Evolutionary conservation across 2,797 vertebrate genomes (phyloP).

Genomic region (Sciurus carolinensis): DNA sequence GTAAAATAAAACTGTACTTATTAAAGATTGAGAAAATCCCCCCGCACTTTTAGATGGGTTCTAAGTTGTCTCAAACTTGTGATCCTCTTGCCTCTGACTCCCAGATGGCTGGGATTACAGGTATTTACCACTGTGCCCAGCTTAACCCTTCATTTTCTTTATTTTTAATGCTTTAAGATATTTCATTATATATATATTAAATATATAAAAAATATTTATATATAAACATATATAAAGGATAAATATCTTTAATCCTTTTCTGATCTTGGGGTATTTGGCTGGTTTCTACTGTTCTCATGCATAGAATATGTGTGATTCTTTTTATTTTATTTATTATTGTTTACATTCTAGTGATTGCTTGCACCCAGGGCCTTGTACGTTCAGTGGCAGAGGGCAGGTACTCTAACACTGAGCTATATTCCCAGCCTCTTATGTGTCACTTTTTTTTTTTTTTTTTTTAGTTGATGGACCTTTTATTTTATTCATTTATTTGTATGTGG

Average conservation of each 20-base stretch:
- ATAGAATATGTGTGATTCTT: neutral
- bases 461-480: too few species aligned
- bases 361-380: neutral
- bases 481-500: too few species aligned
- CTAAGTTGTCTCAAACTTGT: too few species aligned
- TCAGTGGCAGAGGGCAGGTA: too few species aligned
- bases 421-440: neutral
- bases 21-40: neutral
- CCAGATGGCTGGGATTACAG: too few species aligned
- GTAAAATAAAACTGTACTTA: constrained; percentile 40
- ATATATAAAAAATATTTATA: neutral
- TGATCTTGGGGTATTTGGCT: neutral
- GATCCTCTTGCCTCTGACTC: too few species aligned
- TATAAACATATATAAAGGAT: too few species aligned
- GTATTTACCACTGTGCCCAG: too few species aligned
- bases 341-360: neutral
- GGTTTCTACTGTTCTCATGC: neutral
- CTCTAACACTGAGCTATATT: too few species aligned
- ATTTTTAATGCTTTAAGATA: constrained; percentile 19
- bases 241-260: constrained; percentile 9
- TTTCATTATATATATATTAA: neutral
- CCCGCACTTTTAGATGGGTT: too few species aligned
- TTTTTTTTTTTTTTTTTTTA: neutral
- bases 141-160: neutral
- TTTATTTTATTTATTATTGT: too few species aligned